Evolutionary conservation across 1,140 invertebrate genomes (phyloP).

Genomic region (Solen grandis): DNA sequence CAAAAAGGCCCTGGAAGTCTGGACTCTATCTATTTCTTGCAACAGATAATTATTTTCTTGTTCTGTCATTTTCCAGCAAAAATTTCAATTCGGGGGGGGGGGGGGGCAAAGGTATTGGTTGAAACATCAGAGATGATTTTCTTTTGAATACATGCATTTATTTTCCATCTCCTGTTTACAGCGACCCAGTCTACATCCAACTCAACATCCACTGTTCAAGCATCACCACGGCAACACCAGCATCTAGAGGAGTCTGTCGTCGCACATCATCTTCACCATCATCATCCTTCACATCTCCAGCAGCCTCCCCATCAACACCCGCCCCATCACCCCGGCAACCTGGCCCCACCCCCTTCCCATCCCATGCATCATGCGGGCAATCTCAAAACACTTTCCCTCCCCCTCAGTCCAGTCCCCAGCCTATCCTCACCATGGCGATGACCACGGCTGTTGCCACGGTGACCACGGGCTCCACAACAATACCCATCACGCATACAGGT

Average conservation of each 20-base stretch:
- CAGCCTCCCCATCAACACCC: conserved; percentile 52
- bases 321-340: conserved; percentile 20
- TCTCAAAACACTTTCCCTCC: conserved; percentile 11
- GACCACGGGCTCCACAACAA: conserved; percentile 47
- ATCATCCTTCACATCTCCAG: conserved; percentile 48
- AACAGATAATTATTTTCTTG: too few species aligned
- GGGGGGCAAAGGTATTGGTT: too few species aligned
- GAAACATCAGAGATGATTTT: too few species aligned
- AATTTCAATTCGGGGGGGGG: too few species aligned
- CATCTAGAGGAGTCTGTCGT: conserved; percentile 6
- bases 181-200: conserved; percentile 41
- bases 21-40: too few species aligned
- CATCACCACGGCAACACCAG: conserved; percentile 23
- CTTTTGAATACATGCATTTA: too few species aligned
- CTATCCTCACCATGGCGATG: conserved; percentile 30
- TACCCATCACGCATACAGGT: conserved; percentile 48
- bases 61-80: too few species aligned
- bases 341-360: conserved; percentile 6
- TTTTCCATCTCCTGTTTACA: too few species aligned
- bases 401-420: conserved; percentile 38
- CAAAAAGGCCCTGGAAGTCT: too few species aligned
- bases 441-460: conserved; percentile 18
- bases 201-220: conserved; percentile 25
- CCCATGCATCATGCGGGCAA: conserved; percentile 22
- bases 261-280: conserved; percentile 41